These are phyloP conservation scores for Psittacula echo DNA, from an alignment of 2,797 vertebrate species.

Conservation along the genomic window DNA sequence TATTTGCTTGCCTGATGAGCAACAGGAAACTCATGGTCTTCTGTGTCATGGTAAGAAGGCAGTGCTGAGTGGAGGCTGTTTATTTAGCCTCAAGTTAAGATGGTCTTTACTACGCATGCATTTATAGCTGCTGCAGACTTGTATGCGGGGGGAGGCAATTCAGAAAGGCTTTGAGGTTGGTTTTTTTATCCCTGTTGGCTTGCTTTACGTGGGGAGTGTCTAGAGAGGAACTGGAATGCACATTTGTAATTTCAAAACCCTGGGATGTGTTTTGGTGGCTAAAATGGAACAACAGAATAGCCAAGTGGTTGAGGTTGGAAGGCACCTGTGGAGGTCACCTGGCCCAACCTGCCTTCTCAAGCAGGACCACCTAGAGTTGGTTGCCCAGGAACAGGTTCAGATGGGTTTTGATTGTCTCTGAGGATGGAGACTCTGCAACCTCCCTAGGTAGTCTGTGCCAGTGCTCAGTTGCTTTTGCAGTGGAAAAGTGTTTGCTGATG, in stretches of 20 bases:
- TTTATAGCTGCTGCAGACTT: constrained; percentile 19
- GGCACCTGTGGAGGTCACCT: not conserved
- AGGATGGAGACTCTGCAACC: accelerated
- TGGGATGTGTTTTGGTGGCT: not conserved
- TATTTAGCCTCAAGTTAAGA: constrained; percentile 25
- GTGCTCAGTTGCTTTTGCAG: not conserved
- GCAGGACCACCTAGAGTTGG: not conserved
- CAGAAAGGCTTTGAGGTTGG: constrained; percentile 29
- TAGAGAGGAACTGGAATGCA: not conserved
- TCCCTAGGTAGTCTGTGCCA: not conserved
- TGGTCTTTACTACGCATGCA: not conserved
- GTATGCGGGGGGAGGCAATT: constrained; percentile 2
- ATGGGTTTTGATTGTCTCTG: not conserved
- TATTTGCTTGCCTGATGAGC: not conserved
- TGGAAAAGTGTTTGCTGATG: not conserved
- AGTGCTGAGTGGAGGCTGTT: not conserved
- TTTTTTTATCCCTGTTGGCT: not conserved
- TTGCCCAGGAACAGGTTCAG: not conserved
- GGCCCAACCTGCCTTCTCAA: not conserved
- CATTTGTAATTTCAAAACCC: not conserved
- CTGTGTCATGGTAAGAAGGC: not conserved
- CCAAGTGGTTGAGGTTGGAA: not conserved
- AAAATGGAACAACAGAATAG: not conserved
- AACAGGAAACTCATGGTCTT: not conserved
- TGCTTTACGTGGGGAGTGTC: not conserved